Conservation (phyloP, 2,888 invertebrate genomes). For the Camptogramma bilineatum region DNA sequence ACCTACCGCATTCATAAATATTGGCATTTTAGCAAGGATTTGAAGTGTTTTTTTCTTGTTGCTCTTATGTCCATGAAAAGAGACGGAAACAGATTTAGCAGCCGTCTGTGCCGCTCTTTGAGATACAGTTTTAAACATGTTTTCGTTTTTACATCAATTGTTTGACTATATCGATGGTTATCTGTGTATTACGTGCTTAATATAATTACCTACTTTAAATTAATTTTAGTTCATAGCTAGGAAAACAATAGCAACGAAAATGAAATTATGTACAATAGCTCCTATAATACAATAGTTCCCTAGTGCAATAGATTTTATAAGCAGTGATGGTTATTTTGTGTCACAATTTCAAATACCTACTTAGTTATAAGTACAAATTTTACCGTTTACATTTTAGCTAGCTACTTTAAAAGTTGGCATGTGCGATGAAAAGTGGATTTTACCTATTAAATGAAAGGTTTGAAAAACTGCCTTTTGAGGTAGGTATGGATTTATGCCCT, state of each 20-base stretch:
- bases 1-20: too few relatives aligned
- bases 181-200: constrained; percentile 19
- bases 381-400: background rate
- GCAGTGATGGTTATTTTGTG: background rate
- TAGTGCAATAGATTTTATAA: constrained; percentile 15
- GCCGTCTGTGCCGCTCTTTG: too few relatives aligned
- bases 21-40: too few relatives aligned
- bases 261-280: constrained; percentile 25
- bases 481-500: too few relatives aligned
- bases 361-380: background rate
- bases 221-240: constrained; percentile 14
- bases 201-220: constrained; percentile 18
- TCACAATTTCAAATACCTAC: background rate
- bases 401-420: background rate
- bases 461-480: background rate
- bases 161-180: constrained; percentile 23
- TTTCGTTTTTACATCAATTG: constrained; percentile 24
- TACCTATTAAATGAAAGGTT: too few relatives aligned
- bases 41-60: too few relatives aligned
- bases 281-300: constrained; percentile 7
- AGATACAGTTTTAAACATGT: background rate
- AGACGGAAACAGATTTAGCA: too few relatives aligned
- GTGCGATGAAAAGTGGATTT: too few relatives aligned
- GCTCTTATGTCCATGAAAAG: too few relatives aligned
- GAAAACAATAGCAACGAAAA: constrained; percentile 25